Percentiles rank a stretch among this genome's conserved stretches.
These are phyloP conservation scores for Tinea trinotella DNA, from an alignment of 2,888 invertebrate genomes.

Conservation along the genomic window DNA sequence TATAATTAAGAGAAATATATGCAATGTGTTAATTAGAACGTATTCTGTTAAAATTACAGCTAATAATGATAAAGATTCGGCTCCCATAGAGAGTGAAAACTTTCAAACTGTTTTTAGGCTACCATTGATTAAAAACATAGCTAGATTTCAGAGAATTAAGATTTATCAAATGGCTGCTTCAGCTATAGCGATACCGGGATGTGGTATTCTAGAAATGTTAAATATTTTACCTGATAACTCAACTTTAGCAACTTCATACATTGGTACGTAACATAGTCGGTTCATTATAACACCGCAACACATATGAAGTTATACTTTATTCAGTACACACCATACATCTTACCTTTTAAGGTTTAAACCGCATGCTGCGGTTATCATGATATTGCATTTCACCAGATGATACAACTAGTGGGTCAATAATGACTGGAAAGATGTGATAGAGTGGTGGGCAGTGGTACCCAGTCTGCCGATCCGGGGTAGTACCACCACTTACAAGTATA, in stretches of 20 bases:
- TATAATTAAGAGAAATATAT: neutral
- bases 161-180: constrained; percentile 60
- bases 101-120: constrained; percentile 56
- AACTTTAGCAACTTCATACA: constrained; percentile 40
- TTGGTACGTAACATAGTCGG: constrained; percentile 47
- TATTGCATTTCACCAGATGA: too few species aligned
- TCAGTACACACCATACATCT: neutral
- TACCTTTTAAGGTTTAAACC: too few species aligned
- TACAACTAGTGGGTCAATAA: too few species aligned
- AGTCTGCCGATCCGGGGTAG: too few species aligned
- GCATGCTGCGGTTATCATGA: too few species aligned
- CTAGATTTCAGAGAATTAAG: constrained; percentile 67
- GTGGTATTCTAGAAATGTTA: constrained; percentile 48
- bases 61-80: neutral
- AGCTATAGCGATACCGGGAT: constrained; percentile 46
- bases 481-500: too few species aligned
- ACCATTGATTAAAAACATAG: constrained; percentile 54
- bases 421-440: too few species aligned
- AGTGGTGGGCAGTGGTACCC: too few species aligned
- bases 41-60: neutral
- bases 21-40: neutral
- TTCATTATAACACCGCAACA: neutral
- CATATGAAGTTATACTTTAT: neutral
- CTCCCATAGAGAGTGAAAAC: constrained; percentile 19
- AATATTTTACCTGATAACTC: constrained; percentile 38